phyloP scores from a whole-genome alignment of 2,113 vertebrate genomes.

The Gracilinanus agilis region DNA sequence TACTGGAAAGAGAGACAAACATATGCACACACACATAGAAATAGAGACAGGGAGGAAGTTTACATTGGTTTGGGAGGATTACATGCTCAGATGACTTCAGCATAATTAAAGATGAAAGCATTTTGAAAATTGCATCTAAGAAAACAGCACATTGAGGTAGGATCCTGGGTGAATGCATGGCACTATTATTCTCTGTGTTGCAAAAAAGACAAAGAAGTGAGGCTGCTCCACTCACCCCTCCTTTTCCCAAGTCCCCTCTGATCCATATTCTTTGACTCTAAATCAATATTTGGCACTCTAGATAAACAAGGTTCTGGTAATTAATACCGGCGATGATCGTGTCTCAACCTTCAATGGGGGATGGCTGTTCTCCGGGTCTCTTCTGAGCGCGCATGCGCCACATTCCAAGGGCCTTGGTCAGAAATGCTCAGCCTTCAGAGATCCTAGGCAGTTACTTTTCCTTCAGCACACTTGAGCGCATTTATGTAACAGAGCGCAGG shows the following conservation, averaged over 20 bases:
- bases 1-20: neutral
- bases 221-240: no score
- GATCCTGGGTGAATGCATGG: conserved; percentile 6
- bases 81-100: neutral
- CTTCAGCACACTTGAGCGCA: conserved; percentile 47
- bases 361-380: conserved; percentile 43
- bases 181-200: conserved; percentile 43
- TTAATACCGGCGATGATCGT: conserved; percentile 63
- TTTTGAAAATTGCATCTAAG: conserved; percentile 9
- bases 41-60: neutral
- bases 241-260: neutral
- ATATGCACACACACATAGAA: neutral
- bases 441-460: conserved; percentile 66
- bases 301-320: conserved; percentile 60
- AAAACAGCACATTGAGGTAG: neutral
- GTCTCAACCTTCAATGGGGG: conserved; percentile 60
- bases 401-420: conserved; percentile 25
- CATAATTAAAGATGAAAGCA: neutral
- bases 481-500: conserved; percentile 65
- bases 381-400: neutral
- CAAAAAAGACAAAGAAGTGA: no score
- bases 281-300: conserved; percentile 44
- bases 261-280: conserved; percentile 37
- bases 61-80: neutral
- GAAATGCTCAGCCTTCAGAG: neutral